Conservation (phyloP, 2,797 vertebrate species). For the Leuciscus waleckii region DNA sequence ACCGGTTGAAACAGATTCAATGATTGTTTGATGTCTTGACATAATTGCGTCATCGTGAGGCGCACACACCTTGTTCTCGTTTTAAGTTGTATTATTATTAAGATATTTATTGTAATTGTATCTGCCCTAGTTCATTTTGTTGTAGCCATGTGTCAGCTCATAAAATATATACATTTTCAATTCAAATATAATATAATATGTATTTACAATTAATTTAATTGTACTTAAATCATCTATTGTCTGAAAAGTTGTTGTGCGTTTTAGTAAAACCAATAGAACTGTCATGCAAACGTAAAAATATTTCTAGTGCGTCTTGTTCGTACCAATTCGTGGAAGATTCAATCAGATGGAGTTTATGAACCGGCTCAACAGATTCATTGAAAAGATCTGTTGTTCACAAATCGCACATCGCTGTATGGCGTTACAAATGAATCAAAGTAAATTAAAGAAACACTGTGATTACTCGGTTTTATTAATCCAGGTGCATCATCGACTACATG, state of each 20-base stretch:
- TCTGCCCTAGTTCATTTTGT: background rate
- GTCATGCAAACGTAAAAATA: background rate
- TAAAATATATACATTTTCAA: background rate
- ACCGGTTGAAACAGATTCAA: background rate
- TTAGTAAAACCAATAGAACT: background rate
- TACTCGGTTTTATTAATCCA: background rate
- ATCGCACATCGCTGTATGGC: constrained; percentile 25
- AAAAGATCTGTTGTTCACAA: background rate
- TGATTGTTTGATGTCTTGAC: too few species aligned
- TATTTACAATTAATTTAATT: background rate
- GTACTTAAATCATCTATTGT: background rate
- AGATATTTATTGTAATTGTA: background rate
- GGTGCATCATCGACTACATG: background rate
- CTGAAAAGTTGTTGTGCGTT: background rate
- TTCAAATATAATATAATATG: background rate
- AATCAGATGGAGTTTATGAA: background rate
- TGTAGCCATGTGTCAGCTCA: background rate
- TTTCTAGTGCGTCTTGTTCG: background rate
- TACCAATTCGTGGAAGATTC: too few species aligned
- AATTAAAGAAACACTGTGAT: constrained; percentile 36
- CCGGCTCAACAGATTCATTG: background rate
- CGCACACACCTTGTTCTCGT: too few species aligned
- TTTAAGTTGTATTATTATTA: background rate
- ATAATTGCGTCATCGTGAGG: too few species aligned
- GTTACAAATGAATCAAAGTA: constrained; percentile 16